Evolutionary conservation across 1,140 invertebrate species (phyloP).

Genomic region (Papilio aristodemus): DNA sequence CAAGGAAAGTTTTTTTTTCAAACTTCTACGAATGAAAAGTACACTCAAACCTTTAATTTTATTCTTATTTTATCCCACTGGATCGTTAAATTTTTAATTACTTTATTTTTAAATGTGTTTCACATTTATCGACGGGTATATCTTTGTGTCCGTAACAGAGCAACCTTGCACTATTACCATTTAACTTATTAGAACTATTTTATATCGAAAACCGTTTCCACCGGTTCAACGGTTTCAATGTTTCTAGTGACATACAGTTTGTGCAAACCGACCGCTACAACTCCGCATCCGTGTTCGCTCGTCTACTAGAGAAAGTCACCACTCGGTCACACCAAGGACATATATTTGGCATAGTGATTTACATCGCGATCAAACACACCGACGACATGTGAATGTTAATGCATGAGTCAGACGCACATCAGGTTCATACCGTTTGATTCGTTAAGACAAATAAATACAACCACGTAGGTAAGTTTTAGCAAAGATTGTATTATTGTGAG

Average conservation of each 20-base stretch:
- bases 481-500: too few species aligned
- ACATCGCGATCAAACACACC: not conserved
- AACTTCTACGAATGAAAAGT: too few species aligned
- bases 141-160: too few species aligned
- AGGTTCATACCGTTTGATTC: not conserved
- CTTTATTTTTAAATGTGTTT: too few species aligned
- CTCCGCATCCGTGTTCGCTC: not conserved
- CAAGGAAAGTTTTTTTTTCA: too few species aligned
- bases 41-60: too few species aligned
- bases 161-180: too few species aligned
- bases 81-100: too few species aligned
- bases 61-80: too few species aligned
- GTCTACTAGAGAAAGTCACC: constrained; percentile 14
- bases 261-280: not conserved
- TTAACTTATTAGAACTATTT: too few species aligned
- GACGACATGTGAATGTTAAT: constrained; percentile 11
- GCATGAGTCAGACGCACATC: not conserved
- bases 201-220: not conserved
- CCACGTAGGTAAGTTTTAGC: too few species aligned
- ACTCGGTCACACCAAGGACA: constrained; percentile 13
- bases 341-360: constrained; percentile 21
- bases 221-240: not conserved
- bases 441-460: not conserved
- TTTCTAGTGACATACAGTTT: not conserved
- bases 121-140: too few species aligned